These are phyloP conservation scores for Heliconius nattereri DNA, from an alignment of 1,140 invertebrate genomes.

Conservation along the genomic window DNA sequence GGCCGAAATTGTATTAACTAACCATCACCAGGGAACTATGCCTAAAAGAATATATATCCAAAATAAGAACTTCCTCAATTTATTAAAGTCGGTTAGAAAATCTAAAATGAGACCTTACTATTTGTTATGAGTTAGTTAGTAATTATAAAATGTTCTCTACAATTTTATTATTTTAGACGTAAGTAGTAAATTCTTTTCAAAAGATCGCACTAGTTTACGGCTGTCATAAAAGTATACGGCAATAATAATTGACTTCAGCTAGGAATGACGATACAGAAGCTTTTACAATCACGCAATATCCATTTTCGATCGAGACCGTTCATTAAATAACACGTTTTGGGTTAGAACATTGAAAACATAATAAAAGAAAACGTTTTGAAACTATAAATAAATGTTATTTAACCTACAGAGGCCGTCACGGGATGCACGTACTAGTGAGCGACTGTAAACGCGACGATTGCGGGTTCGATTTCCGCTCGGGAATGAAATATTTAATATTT, in stretches of 20 bases:
- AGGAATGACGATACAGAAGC: slow-evolving; percentile 23
- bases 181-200: slow-evolving; percentile 2
- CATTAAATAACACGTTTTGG: slow-evolving; percentile 26
- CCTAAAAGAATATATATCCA: too few relatives aligned
- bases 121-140: neutral
- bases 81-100: neutral
- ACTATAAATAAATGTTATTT: neutral
- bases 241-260: slow-evolving; percentile 27
- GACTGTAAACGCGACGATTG: too few relatives aligned
- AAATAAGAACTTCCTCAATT: too few relatives aligned
- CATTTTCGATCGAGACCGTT: slow-evolving; percentile 38
- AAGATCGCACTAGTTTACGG: slow-evolving; percentile 22
- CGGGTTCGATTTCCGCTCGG: too few relatives aligned
- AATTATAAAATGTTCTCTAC: neutral
- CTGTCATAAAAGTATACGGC: slow-evolving; percentile 44
- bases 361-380: slow-evolving; percentile 16
- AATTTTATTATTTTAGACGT: neutral
- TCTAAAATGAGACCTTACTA: neutral
- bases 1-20: too few relatives aligned
- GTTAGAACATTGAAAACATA: slow-evolving; percentile 10
- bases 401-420: too few relatives aligned
- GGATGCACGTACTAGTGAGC: too few relatives aligned
- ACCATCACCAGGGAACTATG: too few relatives aligned
- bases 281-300: slow-evolving; percentile 49
- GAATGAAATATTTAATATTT: too few relatives aligned